Base-by-base conservation (phyloP, 2,113 vertebrate genomes). In the Tachuris rubrigastra region DNA sequence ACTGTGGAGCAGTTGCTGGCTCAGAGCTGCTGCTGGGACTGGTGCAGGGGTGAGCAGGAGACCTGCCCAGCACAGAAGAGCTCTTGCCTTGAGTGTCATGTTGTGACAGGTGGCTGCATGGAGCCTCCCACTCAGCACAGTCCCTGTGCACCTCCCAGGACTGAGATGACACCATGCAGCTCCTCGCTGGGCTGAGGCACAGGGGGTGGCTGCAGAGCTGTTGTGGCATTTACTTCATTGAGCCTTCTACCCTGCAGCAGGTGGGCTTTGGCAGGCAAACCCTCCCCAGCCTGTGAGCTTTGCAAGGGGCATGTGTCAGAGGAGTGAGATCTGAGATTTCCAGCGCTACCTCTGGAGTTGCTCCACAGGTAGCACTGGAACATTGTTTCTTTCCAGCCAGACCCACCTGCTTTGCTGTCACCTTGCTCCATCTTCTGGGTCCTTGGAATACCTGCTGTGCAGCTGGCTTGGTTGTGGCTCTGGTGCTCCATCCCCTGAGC, bases 61-160 rank as follows among this genome's bases (percentile, higher is more conserved):
- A 10, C 47, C 17, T 62, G 93, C 72, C 55, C 10, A 3, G 66
- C 42, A 66, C 37, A 65, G 74, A 18, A 74, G 50, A 46, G 62
- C 62, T 91, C 53, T 85, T 0, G 1, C 19, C 35, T 11, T 27
- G 22, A 63, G 28, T 4, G 1, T 15, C 1, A 0, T 19, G 42
- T 71, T 42, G 67, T 56, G 47, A 53, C 9, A 8, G 87, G 81
- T 0, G 0, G 53, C 86, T 92, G 55, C 1, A 1, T 46, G 35
- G 42, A 42, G 58, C 39, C 35, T 83, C 55, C 55, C 3, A 14
- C 68, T 89, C 47, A 15, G 33, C 59, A 28, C 27, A 5, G 5
- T 73, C 63, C 44, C 58, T 80, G 83, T 27, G 44, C 22, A 1
- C 68, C 68, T 84, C 73, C 4, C 7, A 75, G 81, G 73, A 81